Base-by-base conservation (phyloP, 2,888 invertebrate species). In the Stramonita haemastoma region DNA sequence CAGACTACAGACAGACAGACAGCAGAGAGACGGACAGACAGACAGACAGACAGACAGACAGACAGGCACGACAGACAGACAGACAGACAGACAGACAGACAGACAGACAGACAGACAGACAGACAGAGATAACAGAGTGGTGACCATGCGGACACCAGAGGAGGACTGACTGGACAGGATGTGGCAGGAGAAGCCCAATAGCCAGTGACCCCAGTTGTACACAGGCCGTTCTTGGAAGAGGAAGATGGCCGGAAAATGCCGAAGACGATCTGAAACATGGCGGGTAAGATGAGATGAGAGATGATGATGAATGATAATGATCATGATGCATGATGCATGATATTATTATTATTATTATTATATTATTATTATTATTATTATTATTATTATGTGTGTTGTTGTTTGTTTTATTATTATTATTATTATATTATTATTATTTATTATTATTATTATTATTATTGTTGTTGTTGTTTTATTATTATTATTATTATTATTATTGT, bases 191-290 rank as follows among this genome's bases (percentile, higher is more conserved):
- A 93, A 93, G 19, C 95, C 95, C 90, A 96, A 88, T 73, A 93
- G 88, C 94, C 95, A 94, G 86, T 95, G 94, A 86, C 94, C 91
- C 95, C 95, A 96, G 93, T 95, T 95, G 91, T 94, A 95, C 77
- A 94, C 92, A 0, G 94, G 94, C 26, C 95, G 73, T 92, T 91
- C 22, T 91, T 88, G 85, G 91, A 90, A 29, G 93, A 90, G 19
- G 94, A 93, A 36, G 90, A 77, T 34, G 94, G 94, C 57, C 95
- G 93, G 90, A 93, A 95, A n/a, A 94, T 84, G 19, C 94, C 94
- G 60, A 95, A 90, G 34, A 95, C 70, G 8, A 94, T 94, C 95
- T 95, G 93, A 46, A 91, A 91, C 22, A 46, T 46, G 46, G 46
- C 46, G 46, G 46, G 46, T 5, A 5, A 8, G 46, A 46, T 2